phyloP scores from a whole-genome alignment of 2,888 invertebrate species.

The Eupithecia abbreviata region DNA sequence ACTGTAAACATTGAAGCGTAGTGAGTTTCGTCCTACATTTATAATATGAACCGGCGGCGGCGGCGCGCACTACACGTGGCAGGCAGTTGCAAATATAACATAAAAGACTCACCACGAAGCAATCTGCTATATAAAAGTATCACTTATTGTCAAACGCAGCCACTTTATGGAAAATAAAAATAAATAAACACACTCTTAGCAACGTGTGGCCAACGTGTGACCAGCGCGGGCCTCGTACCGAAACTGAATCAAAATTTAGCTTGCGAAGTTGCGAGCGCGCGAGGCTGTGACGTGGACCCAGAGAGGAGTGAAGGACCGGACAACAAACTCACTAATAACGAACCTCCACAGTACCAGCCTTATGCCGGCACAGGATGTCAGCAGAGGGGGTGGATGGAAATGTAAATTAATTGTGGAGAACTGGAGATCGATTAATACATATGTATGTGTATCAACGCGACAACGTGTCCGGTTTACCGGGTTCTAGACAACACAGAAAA shows the following conservation, averaged over 20 bases:
- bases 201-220: slow-evolving; percentile 58
- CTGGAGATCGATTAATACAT: slow-evolving; percentile 14
- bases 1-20: slow-evolving; percentile 33
- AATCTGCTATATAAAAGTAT: slow-evolving; percentile 57
- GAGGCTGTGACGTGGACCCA: slow-evolving; percentile 38
- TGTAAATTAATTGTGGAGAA: background rate
- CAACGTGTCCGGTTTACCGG: slow-evolving; percentile 10
- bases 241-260: slow-evolving; percentile 59
- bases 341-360: slow-evolving; percentile 1
- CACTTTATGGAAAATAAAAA: slow-evolving; percentile 51
- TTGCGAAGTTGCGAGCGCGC: slow-evolving; percentile 33
- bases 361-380: slow-evolving; percentile 12
- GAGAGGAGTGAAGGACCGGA: slow-evolving; percentile 26
- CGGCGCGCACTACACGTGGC: slow-evolving; percentile 44
- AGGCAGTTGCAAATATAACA: slow-evolving; percentile 16
- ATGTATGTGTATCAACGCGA: too few species aligned
- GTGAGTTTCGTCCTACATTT: slow-evolving; percentile 11
- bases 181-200: slow-evolving; percentile 42
- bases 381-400: slow-evolving; percentile 2
- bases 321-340: slow-evolving; percentile 11
- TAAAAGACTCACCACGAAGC: slow-evolving; percentile 53
- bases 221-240: slow-evolving; percentile 62
- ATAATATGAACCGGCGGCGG: background rate
- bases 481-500: background rate
- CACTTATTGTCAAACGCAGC: slow-evolving; percentile 67